Conservation (phyloP, 2,888 invertebrate genomes). For the Sarcophaga variegata region DNA sequence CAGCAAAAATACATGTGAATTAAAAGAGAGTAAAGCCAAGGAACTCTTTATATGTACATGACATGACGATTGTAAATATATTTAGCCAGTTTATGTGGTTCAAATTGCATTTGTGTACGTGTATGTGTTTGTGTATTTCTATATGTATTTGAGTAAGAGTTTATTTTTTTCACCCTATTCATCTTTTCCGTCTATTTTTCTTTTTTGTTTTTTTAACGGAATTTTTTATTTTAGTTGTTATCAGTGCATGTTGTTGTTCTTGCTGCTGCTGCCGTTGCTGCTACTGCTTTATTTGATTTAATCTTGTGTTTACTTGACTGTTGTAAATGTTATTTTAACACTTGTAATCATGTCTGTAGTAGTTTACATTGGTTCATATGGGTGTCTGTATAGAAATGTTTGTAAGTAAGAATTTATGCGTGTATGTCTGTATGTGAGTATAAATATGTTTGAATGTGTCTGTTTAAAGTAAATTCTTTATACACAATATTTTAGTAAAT, state of each 20-base stretch:
- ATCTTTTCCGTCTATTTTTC: neutral
- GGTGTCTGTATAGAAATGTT: constrained; percentile 9
- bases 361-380: constrained; percentile 46
- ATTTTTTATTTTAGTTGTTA: neutral
- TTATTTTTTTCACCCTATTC: neutral
- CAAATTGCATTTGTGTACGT: neutral
- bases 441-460: neutral
- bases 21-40: neutral
- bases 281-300: constrained; percentile 65
- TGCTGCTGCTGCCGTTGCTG: neutral
- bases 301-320: constrained; percentile 69
- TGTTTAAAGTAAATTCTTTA: constrained; percentile 45
- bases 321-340: constrained; percentile 70
- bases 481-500: constrained; percentile 55
- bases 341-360: constrained; percentile 66
- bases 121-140: neutral
- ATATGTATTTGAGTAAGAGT: neutral
- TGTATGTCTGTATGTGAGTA: neutral
- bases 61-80: constrained; percentile 38
- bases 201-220: neutral
- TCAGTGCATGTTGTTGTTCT: neutral
- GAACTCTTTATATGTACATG: constrained; percentile 32
- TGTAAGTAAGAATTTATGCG: neutral
- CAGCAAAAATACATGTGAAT: neutral
- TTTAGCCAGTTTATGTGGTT: constrained; percentile 5